These are phyloP conservation scores for Blomia tropicalis DNA, from an alignment of 2,888 invertebrate species.

Conservation along the genomic window DNA sequence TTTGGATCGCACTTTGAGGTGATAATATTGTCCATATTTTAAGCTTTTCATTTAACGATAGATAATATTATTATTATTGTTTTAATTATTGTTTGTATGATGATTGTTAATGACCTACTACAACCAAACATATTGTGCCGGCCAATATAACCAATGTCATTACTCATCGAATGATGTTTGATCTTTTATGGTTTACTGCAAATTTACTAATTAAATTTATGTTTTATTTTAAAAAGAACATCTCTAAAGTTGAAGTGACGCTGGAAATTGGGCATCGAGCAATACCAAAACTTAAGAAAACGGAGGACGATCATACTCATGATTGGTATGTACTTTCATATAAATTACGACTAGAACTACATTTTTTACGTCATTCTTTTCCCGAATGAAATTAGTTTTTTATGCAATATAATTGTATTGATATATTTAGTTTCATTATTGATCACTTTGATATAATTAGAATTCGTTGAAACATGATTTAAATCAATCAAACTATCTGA, in stretches of 20 bases:
- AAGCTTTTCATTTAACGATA: too few relatives aligned
- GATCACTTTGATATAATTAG: neutral
- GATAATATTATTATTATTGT: too few relatives aligned
- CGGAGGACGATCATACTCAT: constrained; percentile 81
- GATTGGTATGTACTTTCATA: constrained; percentile 51
- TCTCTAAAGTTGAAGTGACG: constrained; percentile 48
- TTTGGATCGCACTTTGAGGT: too few relatives aligned
- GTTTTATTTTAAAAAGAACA: neutral
- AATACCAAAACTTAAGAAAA: constrained; percentile 57
- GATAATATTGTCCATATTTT: too few relatives aligned
- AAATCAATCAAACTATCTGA: neutral
- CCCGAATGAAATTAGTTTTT: too few relatives aligned
- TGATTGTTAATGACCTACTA: too few relatives aligned
- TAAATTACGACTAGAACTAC: neutral
- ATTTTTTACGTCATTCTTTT: neutral
- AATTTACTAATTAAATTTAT: neutral
- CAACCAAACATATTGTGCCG: too few relatives aligned
- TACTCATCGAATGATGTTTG: too few relatives aligned
- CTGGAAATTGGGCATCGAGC: constrained; percentile 87
- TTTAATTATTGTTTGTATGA: too few relatives aligned
- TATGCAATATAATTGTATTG: neutral
- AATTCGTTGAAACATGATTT: neutral
- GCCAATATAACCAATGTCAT: too few relatives aligned
- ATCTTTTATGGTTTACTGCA: too few relatives aligned
- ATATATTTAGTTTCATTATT: neutral